These are phyloP conservation scores for Adineta ricciae DNA, from an alignment of 2,888 invertebrate species.

Conservation along the genomic window DNA sequence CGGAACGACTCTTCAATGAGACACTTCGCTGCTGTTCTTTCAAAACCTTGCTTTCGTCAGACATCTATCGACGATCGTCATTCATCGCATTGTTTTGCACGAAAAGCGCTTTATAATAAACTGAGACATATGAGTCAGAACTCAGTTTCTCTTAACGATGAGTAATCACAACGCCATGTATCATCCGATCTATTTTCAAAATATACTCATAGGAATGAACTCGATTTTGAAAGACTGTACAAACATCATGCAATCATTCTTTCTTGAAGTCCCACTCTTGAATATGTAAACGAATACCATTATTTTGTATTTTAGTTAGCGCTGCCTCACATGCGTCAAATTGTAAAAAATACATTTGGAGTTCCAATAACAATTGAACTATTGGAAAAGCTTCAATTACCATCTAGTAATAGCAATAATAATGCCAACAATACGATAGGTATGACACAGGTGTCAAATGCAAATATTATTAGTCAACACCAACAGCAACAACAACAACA, in stretches of 20 bases:
- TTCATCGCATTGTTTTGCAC: background rate
- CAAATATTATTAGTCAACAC: background rate
- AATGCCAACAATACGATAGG: background rate
- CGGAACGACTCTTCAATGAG: too few species aligned
- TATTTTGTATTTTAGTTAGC: background rate
- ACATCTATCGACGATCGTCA: background rate
- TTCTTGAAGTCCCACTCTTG: too few species aligned
- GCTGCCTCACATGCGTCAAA: constrained; percentile 17
- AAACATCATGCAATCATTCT: too few species aligned
- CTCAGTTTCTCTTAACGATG: background rate
- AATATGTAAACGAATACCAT: too few species aligned
- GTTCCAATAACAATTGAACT: constrained; percentile 3
- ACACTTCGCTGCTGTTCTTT: too few species aligned
- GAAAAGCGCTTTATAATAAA: background rate
- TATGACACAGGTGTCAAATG: background rate
- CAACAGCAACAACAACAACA: background rate
- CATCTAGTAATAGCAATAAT: background rate
- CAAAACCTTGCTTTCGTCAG: background rate
- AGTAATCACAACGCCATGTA: too few species aligned
- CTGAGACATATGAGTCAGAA: background rate
- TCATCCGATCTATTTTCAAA: too few species aligned
- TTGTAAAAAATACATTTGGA: background rate
- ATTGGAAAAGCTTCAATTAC: background rate
- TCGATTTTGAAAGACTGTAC: too few species aligned
- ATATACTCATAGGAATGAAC: too few species aligned